phyloP scores from a whole-genome alignment of 2,888 invertebrate genomes.

The Aphidoletes aphidimyza region DNA sequence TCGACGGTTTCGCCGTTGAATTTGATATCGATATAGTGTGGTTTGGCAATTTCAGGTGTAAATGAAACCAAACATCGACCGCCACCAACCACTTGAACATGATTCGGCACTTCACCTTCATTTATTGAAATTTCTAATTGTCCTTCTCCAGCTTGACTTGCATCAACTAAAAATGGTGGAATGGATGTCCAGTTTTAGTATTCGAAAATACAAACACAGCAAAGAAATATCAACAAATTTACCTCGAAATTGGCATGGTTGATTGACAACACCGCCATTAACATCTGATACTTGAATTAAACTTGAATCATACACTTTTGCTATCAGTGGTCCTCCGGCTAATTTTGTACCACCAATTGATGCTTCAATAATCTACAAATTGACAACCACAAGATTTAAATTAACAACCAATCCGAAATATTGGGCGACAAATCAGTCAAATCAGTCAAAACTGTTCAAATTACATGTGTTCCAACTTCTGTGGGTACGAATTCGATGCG shows the following conservation, averaged over 20 bases:
- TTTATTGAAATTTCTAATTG: constrained; percentile 99
- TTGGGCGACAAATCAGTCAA: not conserved
- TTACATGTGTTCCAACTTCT: constrained; percentile 88
- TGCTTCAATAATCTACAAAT: constrained; percentile 81
- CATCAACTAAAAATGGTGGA: constrained; percentile 91
- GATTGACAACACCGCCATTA: constrained; percentile 92
- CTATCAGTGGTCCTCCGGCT: constrained; percentile 88
- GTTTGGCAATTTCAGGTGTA: constrained; percentile 89
- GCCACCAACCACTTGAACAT: constrained; percentile 95
- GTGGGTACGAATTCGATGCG: constrained; percentile 91
- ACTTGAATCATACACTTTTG: constrained; percentile 94
- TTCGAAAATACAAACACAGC: too few relatives aligned
- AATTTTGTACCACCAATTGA: constrained; percentile 89
- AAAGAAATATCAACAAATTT: constrained; percentile 56
- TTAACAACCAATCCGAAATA: constrained; percentile 57
- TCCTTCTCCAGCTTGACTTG: constrained; percentile 97
- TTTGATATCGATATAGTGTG: constrained; percentile 94
- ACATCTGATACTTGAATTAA: constrained; percentile 95
- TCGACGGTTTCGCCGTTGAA: constrained; percentile 95
- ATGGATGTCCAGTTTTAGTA: too few relatives aligned
- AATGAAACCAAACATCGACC: constrained; percentile 94
- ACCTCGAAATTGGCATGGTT: constrained; percentile 91
- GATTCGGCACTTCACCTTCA: constrained; percentile 98
- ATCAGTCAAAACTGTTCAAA: too few relatives aligned
- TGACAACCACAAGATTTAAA: not conserved